Evolutionary conservation across 1,140 invertebrate species (phyloP).

Genomic region (Papilio xuthus): DNA sequence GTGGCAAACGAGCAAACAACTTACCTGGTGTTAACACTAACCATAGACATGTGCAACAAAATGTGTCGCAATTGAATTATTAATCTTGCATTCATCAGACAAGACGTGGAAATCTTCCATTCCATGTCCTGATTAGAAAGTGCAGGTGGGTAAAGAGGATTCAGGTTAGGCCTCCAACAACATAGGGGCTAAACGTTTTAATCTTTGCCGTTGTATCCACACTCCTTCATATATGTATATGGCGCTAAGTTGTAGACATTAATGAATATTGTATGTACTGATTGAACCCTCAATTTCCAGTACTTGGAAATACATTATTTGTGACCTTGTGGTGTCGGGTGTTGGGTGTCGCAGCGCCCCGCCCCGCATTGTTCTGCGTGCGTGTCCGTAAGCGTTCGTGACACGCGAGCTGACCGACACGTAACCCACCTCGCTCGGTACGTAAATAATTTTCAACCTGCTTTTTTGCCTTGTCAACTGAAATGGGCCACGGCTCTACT

Average conservation of each 20-base stretch:
- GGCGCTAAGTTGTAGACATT: conserved; percentile 43
- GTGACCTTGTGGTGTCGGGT: conserved; percentile 40
- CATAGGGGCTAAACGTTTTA: background rate
- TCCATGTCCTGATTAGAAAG: too few relatives aligned
- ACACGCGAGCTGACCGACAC: conserved; percentile 51
- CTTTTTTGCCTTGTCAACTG: conserved; percentile 39
- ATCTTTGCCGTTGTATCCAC: background rate
- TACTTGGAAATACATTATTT: conserved; percentile 41
- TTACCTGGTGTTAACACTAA: too few relatives aligned
- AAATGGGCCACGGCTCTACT: conserved; percentile 34
- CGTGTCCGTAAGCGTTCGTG: conserved; percentile 43
- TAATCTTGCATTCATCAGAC: too few relatives aligned
- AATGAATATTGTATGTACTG: conserved; percentile 43
- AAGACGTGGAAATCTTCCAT: too few relatives aligned
- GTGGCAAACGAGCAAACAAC: too few relatives aligned
- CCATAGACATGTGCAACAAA: too few relatives aligned
- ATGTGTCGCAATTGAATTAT: too few relatives aligned
- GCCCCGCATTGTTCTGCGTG: conserved; percentile 41
- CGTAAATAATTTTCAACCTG: conserved; percentile 47
- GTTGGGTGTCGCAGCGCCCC: conserved; percentile 38
- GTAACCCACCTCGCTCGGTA: conserved; percentile 42
- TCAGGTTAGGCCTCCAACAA: too few relatives aligned
- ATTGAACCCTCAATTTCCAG: conserved; percentile 40
- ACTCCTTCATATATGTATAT: background rate
- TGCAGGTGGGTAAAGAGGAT: too few relatives aligned